Evolutionary conservation across 2,797 vertebrate genomes (phyloP).

Genomic region (Protosalanx chinensis): DNA sequence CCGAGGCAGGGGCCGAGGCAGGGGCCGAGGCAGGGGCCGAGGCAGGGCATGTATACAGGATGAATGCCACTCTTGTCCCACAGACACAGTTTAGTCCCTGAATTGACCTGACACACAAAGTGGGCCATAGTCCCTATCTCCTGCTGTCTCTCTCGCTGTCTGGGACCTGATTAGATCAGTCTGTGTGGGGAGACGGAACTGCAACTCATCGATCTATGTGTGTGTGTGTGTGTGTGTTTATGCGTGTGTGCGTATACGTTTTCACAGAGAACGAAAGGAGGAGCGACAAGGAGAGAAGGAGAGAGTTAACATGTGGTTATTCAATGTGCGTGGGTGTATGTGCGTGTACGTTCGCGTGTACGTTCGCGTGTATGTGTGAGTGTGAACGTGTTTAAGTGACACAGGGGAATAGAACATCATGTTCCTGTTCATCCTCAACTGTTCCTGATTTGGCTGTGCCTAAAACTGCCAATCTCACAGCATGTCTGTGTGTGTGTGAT

Average conservation of each 20-base stretch:
- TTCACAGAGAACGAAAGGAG: not conserved
- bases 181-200: not conserved
- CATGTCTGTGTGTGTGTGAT: not conserved
- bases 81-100: slow-evolving; percentile 14
- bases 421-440: no score
- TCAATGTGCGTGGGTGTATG: no score
- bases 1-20: not conserved
- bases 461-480: not conserved
- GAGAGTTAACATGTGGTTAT: no score
- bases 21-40: not conserved
- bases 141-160: not conserved
- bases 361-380: slow-evolving; percentile 2
- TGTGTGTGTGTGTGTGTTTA: slow-evolving; percentile 9
- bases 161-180: not conserved
- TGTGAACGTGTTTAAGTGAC: not conserved
- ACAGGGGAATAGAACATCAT: not conserved
- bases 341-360: no score
- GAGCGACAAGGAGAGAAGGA: no score
- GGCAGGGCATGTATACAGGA: slow-evolving; percentile 20
- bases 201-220: not conserved
- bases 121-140: no score
- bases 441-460: no score
- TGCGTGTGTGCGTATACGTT: slow-evolving; percentile 35
- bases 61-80: slow-evolving; percentile 25
- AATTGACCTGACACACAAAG: not conserved